Percentiles rank a stretch among this genome's conserved stretches.
Conservation (phyloP, 30 jellyfish, hydroid and myxozoan species). For the Pseudorhiza aurosa region DNA sequence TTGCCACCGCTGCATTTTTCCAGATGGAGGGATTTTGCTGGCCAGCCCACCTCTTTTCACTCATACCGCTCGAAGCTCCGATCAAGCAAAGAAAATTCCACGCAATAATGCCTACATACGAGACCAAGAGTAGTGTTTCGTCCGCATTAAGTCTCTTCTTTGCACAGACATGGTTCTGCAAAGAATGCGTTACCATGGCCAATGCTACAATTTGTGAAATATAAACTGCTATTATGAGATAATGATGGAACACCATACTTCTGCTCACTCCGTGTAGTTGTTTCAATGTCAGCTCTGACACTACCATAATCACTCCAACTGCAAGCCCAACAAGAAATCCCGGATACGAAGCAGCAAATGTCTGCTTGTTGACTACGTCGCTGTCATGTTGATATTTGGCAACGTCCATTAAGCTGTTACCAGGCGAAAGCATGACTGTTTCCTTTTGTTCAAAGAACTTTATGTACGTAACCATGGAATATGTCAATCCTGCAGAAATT, state of each 20-base stretch:
- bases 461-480: slow-evolving; percentile 27
- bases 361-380: background rate
- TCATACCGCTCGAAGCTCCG: slow-evolving; percentile 21
- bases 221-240: slow-evolving; percentile 4
- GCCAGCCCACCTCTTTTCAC: background rate
- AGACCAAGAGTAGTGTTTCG: slow-evolving; percentile 30
- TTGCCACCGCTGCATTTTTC: background rate
- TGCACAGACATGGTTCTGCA: background rate
- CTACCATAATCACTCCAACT: slow-evolving; percentile 36
- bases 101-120: slow-evolving; percentile 17
- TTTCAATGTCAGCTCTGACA: slow-evolving; percentile 25
- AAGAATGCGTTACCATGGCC: background rate
- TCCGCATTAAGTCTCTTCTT: slow-evolving; percentile 2
- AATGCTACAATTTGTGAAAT: slow-evolving; percentile 24
- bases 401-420: background rate
- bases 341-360: slow-evolving; percentile 46
- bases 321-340: slow-evolving; percentile 54
- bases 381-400: background rate
- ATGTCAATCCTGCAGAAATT: slow-evolving; percentile 44
- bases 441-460: background rate
- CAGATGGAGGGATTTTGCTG: background rate
- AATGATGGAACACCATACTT: slow-evolving; percentile 45
- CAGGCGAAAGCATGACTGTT: background rate
- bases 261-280: background rate
- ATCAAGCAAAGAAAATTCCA: slow-evolving; percentile 27